Evolutionary conservation across 1,140 invertebrate genomes (phyloP).

Genomic region (Charaxes varanes): DNA sequence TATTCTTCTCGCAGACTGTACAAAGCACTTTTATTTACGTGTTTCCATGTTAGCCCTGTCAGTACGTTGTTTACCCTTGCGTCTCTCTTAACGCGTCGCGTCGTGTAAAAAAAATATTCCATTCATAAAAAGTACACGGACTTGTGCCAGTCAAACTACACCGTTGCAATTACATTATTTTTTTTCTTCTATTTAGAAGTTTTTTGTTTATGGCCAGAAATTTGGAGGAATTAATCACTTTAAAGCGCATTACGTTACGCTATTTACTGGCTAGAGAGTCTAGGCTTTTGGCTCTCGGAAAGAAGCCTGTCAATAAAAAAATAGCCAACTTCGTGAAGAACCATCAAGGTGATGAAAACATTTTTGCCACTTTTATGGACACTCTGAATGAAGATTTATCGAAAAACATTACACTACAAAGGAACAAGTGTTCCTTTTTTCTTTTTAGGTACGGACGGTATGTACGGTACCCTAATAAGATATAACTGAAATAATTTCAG

Average conservation of each 20-base stretch:
- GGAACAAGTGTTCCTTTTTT: too few relatives aligned
- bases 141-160: neutral
- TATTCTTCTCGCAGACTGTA: too few relatives aligned
- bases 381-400: slow-evolving; percentile 49
- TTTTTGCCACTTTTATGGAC: slow-evolving; percentile 35
- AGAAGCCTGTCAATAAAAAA: slow-evolving; percentile 52
- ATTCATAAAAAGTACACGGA: neutral
- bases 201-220: slow-evolving; percentile 48
- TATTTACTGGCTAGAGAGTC: slow-evolving; percentile 48
- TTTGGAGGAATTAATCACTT: slow-evolving; percentile 48
- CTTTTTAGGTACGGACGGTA: too few relatives aligned
- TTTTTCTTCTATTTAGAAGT: neutral
- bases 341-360: slow-evolving; percentile 29
- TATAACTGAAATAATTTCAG: too few relatives aligned
- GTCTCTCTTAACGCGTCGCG: neutral
- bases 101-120: slow-evolving; percentile 1
- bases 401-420: slow-evolving; percentile 42
- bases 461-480: too few relatives aligned
- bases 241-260: slow-evolving; percentile 41
- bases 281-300: slow-evolving; percentile 38
- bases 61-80: slow-evolving; percentile 1
- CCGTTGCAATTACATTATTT: neutral
- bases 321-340: slow-evolving; percentile 43
- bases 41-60: too few relatives aligned
- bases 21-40: too few relatives aligned